Evolutionary conservation across 2,888 invertebrate genomes (phyloP).

Genomic region (Resseliella maxima): DNA sequence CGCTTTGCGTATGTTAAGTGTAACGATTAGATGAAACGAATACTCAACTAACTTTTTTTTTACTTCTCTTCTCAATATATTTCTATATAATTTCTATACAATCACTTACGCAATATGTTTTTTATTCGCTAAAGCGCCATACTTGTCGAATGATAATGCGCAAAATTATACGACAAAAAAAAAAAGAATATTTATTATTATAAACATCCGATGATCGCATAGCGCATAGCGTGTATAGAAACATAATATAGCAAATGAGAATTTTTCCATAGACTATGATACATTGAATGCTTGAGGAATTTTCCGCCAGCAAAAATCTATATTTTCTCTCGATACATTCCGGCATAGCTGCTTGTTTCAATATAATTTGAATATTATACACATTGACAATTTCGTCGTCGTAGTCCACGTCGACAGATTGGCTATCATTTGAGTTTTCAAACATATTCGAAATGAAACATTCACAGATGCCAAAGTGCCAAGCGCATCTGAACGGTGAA

Average conservation of each 20-base stretch:
- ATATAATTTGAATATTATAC: neutral
- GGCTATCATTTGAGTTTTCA: slow-evolving; percentile 22
- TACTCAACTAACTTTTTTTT: slow-evolving; percentile 5
- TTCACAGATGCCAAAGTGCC: neutral
- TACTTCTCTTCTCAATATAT: neutral
- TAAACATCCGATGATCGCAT: too few species aligned
- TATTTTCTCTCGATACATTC: neutral
- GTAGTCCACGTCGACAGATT: neutral
- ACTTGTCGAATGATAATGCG: slow-evolving; percentile 22
- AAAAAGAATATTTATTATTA: neutral
- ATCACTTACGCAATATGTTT: slow-evolving; percentile 9
- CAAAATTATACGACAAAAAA: neutral
- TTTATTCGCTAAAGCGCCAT: slow-evolving; percentile 23
- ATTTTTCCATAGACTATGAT: neutral
- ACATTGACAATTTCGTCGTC: neutral
- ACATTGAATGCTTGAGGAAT: neutral
- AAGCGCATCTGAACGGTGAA: slow-evolving; percentile 21
- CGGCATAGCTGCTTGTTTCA: neutral
- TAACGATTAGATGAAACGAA: slow-evolving; percentile 30
- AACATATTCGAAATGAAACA: neutral
- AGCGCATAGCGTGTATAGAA: too few species aligned
- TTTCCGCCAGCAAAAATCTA: neutral
- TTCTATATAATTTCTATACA: neutral
- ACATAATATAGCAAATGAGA: neutral
- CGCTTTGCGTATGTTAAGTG: slow-evolving; percentile 25